Evolutionary conservation across 2,797 vertebrate genomes (phyloP).

Genomic region (Avahi laniger): DNA sequence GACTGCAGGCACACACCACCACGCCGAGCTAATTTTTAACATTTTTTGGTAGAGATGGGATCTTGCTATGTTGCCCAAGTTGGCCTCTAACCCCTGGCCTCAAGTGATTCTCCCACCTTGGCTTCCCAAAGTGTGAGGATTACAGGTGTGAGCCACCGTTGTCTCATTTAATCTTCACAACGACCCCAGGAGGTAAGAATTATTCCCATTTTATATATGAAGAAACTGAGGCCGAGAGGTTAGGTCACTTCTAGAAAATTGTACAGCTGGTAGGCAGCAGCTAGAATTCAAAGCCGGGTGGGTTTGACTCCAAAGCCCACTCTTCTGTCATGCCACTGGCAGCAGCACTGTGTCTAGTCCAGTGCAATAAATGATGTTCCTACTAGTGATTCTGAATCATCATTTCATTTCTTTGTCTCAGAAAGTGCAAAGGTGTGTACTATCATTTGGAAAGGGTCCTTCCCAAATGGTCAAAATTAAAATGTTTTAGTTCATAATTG

Average conservation of each 20-base stretch:
- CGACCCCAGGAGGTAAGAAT: neutral
- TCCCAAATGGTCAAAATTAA: neutral
- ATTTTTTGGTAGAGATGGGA: neutral
- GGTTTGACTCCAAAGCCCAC: neutral
- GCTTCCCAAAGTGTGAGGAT: neutral
- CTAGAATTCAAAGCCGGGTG: neutral
- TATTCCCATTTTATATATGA: neutral
- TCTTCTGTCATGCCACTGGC: fast-evolving
- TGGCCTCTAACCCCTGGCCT: neutral
- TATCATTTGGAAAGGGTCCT: neutral
- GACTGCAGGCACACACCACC: neutral
- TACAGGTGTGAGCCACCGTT: neutral
- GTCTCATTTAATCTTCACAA: neutral
- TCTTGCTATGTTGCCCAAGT: neutral
- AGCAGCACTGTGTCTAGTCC: too few species aligned
- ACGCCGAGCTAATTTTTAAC: neutral
- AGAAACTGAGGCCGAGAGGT: neutral
- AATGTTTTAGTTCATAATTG: neutral
- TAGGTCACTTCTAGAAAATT: neutral
- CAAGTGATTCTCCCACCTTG: neutral
- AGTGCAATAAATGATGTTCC: neutral
- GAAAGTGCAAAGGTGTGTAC: neutral
- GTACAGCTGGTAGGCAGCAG: neutral
- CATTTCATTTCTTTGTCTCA: neutral
- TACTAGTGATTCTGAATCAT: neutral